These are phyloP conservation scores for Collichthys lucidus DNA, from an alignment of 2,113 vertebrate genomes.

Conservation along the genomic window DNA sequence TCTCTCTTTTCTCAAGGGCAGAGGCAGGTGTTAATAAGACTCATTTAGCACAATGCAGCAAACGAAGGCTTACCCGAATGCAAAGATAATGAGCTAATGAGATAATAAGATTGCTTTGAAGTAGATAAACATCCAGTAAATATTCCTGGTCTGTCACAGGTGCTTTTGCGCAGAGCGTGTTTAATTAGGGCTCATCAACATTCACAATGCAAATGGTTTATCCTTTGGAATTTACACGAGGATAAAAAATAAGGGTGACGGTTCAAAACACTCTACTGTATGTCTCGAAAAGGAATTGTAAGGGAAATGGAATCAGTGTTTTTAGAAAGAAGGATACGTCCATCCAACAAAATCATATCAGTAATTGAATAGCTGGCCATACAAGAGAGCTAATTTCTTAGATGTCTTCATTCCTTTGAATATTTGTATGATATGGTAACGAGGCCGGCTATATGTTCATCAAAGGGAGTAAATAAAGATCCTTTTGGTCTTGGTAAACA, in stretches of 20 bases:
- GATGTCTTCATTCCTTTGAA: background rate
- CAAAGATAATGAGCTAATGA: conserved; percentile 73
- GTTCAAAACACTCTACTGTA: background rate
- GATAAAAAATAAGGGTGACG: background rate
- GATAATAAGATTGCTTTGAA: conserved; percentile 70
- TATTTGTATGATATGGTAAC: background rate
- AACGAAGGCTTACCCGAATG: conserved; percentile 57
- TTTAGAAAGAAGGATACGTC: background rate
- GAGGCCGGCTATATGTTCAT: conserved; percentile 26
- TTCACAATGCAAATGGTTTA: conserved; percentile 27
- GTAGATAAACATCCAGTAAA: conserved; percentile 71
- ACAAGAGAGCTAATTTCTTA: background rate
- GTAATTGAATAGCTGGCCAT: background rate
- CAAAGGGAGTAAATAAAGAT: conserved; percentile 61
- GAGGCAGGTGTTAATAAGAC: conserved; percentile 66
- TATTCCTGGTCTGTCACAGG: conserved; percentile 62
- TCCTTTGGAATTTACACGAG: conserved; percentile 49
- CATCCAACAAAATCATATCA: background rate
- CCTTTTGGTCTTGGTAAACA: conserved; percentile 10
- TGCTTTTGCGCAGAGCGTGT: conserved; percentile 41
- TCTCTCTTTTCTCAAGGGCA: conserved; percentile 61
- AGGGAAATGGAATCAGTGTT: conserved; percentile 7
- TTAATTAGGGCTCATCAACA: conserved; percentile 63
- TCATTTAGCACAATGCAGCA: conserved; percentile 69
- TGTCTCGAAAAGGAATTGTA: background rate